Evolutionary conservation across 2,888 invertebrate genomes (phyloP).

Genomic region (Caenorhabditis doughertyi): DNA sequence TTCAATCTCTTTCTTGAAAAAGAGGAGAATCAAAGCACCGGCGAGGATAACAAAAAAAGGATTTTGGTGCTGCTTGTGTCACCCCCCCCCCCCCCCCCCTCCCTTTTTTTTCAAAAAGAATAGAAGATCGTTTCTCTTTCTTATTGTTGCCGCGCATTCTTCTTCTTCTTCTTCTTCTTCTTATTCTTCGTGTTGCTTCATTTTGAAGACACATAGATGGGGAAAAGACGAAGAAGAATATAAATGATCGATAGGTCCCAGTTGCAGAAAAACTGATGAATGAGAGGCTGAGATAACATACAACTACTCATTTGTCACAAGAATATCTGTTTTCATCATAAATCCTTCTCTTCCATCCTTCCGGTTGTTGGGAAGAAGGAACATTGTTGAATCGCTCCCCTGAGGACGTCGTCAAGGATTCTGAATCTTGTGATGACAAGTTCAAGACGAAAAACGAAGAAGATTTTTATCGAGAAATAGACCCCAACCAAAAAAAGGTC

Average conservation of each 20-base stretch:
- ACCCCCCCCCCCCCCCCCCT: no score
- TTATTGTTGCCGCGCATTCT: conserved; percentile 29
- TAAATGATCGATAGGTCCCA: conserved; percentile 56
- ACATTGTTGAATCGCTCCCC: neutral
- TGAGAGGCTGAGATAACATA: conserved; percentile 6
- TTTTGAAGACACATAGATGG: neutral
- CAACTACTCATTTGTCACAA: conserved; percentile 7
- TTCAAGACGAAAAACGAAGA: neutral
- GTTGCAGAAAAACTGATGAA: conserved; percentile 43
- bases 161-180: neutral
- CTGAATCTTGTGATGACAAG: neutral
- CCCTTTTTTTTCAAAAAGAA: neutral
- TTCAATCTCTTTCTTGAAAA: no score
- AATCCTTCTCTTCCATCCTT: neutral
- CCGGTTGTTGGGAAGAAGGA: no score
- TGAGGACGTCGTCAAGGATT: neutral
- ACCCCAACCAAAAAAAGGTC: neutral
- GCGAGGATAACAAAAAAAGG: neutral
- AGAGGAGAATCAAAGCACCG: no score
- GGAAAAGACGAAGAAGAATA: neutral
- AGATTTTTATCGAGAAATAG: neutral
- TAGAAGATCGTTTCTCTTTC: conserved; percentile 26
- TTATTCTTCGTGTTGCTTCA: neutral
- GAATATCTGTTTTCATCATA: conserved; percentile 22
- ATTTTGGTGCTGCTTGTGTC: conserved; percentile 15